phyloP scores from a whole-genome alignment of 2,888 invertebrate genomes.

The Keiferia lycopersicella region DNA sequence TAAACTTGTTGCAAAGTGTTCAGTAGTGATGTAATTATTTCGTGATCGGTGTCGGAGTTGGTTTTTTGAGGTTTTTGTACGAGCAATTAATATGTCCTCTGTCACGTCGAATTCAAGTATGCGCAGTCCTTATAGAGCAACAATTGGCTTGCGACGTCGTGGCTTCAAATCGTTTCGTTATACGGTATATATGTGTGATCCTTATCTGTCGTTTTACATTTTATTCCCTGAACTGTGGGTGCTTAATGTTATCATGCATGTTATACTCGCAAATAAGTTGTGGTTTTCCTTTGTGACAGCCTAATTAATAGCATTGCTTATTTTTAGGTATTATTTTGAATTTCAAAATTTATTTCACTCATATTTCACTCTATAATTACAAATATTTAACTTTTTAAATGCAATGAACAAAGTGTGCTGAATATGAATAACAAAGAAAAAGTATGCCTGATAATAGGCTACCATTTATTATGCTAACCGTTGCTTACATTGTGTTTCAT shows the following conservation, averaged over 20 bases:
- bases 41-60: neutral
- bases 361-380: too few species aligned
- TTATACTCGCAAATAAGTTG: neutral
- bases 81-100: slow-evolving; percentile 68
- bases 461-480: neutral
- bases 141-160: slow-evolving; percentile 74
- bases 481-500: neutral
- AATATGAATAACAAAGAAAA: neutral
- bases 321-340: too few species aligned
- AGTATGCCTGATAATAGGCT: neutral
- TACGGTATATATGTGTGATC: slow-evolving; percentile 61
- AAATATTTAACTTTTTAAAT: too few species aligned
- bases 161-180: slow-evolving; percentile 77
- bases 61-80: slow-evolving; percentile 22
- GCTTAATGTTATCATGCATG: slow-evolving; percentile 22
- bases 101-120: slow-evolving; percentile 73
- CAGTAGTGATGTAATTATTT: slow-evolving; percentile 52
- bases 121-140: slow-evolving; percentile 73
- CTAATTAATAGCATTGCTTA: too few species aligned
- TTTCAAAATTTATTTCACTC: too few species aligned
- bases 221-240: neutral
- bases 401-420: neutral
- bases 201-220: neutral
- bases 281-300: neutral
- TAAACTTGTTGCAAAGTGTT: slow-evolving; percentile 44